Conservation (phyloP, 2,797 vertebrate genomes). For the Emydoidea blandingii region DNA sequence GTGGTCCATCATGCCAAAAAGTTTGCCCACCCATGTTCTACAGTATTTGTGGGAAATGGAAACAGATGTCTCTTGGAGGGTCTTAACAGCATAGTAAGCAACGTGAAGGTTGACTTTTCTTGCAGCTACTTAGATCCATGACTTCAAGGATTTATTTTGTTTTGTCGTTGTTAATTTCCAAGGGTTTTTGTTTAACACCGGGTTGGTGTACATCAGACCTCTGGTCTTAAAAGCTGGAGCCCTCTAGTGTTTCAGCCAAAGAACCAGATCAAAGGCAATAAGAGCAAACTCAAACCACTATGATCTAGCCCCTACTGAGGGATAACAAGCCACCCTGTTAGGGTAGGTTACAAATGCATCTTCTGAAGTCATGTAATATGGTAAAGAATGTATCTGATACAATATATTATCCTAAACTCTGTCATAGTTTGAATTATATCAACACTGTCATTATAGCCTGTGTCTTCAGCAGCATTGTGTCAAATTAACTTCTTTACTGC, state of each 20-base stretch:
- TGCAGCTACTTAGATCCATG: neutral
- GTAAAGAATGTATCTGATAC: too few relatives aligned
- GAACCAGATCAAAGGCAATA: neutral
- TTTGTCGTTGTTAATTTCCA: neutral
- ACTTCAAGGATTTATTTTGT: neutral
- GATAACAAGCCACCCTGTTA: neutral
- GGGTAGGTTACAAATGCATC: neutral
- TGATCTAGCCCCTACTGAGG: neutral
- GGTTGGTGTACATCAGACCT: neutral
- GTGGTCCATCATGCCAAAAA: too few relatives aligned
- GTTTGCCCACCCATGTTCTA: too few relatives aligned
- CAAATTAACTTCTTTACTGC: neutral
- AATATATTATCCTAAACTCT: neutral
- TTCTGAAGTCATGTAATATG: neutral
- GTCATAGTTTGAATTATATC: neutral
- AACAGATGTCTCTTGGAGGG: neutral
- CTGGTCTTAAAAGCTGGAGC: neutral
- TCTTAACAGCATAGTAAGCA: too few relatives aligned
- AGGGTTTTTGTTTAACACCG: neutral
- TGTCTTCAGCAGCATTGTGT: neutral
- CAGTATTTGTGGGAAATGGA: neutral
- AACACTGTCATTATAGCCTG: neutral
- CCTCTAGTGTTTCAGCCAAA: neutral
- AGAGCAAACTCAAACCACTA: neutral
- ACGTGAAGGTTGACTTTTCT: neutral